Evolutionary conservation across 2,113 vertebrate genomes (phyloP).

Genomic region (Choloepus hoffmanni): DNA sequence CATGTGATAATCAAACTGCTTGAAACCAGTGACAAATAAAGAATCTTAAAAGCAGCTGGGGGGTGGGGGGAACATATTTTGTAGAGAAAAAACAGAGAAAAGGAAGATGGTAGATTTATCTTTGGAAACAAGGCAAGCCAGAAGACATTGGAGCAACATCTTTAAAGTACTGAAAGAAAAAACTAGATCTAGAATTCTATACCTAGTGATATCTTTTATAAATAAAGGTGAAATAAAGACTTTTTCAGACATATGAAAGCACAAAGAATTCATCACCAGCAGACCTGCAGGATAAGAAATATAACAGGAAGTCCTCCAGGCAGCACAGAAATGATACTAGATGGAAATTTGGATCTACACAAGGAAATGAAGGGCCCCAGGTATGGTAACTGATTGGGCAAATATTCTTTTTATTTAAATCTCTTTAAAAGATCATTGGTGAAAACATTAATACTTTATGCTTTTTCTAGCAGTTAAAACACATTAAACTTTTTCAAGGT

Average conservation of each 20-base stretch:
- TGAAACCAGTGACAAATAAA: not conserved
- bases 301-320: not conserved
- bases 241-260: too few relatives aligned
- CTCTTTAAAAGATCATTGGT: not conserved
- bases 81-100: not conserved
- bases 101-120: not conserved
- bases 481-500: slow-evolving; percentile 4
- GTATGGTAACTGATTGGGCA: not conserved
- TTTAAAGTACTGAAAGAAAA: too few relatives aligned
- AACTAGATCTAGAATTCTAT: too few relatives aligned
- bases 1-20: not conserved
- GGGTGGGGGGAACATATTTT: not conserved
- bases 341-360: not conserved
- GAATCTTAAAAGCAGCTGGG: not conserved
- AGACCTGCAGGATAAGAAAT: not conserved
- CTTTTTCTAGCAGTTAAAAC: slow-evolving; percentile 14
- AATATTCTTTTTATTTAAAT: not conserved
- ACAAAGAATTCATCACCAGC: not conserved
- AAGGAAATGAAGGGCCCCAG: not conserved
- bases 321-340: not conserved
- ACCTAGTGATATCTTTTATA: not conserved
- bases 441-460: not conserved
- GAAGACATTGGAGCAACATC: not conserved
- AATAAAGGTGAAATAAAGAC: not conserved
- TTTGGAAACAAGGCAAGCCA: not conserved